phyloP scores from a whole-genome alignment of 1,140 invertebrate species.

The Hyles vespertilio region DNA sequence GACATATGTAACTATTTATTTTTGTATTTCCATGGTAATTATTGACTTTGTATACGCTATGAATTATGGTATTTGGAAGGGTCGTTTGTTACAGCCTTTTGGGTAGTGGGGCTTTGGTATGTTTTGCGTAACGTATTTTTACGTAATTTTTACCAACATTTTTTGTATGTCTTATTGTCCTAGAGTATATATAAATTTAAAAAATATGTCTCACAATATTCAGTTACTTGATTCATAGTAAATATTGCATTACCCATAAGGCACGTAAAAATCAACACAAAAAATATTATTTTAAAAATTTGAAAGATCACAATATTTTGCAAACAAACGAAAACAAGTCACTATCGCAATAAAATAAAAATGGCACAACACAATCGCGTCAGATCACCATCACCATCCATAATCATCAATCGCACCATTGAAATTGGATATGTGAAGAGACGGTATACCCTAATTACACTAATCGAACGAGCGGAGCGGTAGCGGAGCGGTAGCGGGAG shows the following conservation, averaged over 20 bases:
- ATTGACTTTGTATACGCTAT: neutral
- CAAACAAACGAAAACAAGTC: constrained; percentile 8
- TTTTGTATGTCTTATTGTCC: too few species aligned
- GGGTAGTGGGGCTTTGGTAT: too few species aligned
- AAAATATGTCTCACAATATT: too few species aligned
- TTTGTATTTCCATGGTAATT: constrained; percentile 9
- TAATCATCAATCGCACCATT: constrained; percentile 51
- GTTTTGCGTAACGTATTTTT: too few species aligned
- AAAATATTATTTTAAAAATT: too few species aligned
- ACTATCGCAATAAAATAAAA: constrained; percentile 14
- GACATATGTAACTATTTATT: constrained; percentile 20
- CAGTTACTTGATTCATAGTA: too few species aligned
- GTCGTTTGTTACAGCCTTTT: too few species aligned
- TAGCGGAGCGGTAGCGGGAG: constrained; percentile 26
- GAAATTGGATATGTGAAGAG: constrained; percentile 41
- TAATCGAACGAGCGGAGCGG: constrained; percentile 27
- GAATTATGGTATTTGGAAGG: too few species aligned
- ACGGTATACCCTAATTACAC: constrained; percentile 36
- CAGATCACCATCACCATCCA: constrained; percentile 34
- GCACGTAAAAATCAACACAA: too few species aligned
- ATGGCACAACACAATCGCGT: constrained; percentile 14
- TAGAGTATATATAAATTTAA: too few species aligned
- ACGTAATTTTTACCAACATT: too few species aligned
- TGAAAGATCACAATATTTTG: neutral
- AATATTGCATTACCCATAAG: neutral